These are phyloP conservation scores for Archips xylosteana DNA, from an alignment of 2,888 invertebrate genomes.

Conservation along the genomic window DNA sequence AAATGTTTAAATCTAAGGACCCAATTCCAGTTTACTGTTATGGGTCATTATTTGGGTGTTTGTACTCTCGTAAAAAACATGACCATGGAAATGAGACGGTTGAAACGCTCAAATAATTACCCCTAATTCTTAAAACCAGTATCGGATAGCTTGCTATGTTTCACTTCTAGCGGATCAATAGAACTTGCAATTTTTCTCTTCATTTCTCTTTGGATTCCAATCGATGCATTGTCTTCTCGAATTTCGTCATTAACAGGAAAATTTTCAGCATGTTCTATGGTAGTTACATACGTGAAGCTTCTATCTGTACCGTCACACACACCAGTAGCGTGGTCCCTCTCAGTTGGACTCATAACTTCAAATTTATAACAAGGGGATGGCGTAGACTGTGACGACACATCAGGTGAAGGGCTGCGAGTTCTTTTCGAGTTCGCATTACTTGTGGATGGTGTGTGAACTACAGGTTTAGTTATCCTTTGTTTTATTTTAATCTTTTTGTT, in stretches of 20 bases:
- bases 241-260: neutral
- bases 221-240: neutral
- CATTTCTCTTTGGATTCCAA: constrained; percentile 1
- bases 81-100: too few species aligned
- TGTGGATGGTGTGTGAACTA: neutral
- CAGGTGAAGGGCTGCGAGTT: constrained; percentile 8
- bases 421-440: constrained; percentile 8
- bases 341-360: constrained; percentile 27
- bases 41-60: too few species aligned
- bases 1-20: too few species aligned
- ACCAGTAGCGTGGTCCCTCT: neutral
- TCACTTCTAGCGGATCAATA: constrained; percentile 33
- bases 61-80: too few species aligned
- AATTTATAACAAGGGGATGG: constrained; percentile 26
- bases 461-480: constrained; percentile 6
- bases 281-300: constrained; percentile 20
- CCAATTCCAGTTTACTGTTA: too few species aligned
- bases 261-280: constrained; percentile 12
- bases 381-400: constrained; percentile 14
- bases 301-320: neutral
- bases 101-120: neutral
- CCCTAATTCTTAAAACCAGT: constrained; percentile 5
- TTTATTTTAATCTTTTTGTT: constrained; percentile 28
- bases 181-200: constrained; percentile 22
- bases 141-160: constrained; percentile 22